Conservation (phyloP, 2,113 vertebrate genomes). For the Trochalopteron elliotii region DNA sequence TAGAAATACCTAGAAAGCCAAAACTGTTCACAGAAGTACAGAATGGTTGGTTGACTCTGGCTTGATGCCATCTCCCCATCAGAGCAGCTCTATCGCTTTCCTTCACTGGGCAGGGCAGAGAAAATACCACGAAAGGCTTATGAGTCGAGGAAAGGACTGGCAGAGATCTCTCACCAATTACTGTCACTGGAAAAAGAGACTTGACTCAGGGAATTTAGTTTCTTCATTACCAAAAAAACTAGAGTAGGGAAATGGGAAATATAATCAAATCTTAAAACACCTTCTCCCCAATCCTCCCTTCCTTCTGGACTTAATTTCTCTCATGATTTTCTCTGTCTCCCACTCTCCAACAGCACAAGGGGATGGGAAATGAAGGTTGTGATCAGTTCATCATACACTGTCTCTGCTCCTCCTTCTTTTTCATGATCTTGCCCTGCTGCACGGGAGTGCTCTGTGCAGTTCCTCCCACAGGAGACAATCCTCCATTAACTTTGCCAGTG, state of each 20-base stretch:
- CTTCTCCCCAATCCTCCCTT: fast-evolving
- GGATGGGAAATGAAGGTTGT: background rate
- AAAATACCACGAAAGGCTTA: fast-evolving
- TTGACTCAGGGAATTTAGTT: background rate
- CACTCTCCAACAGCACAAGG: fast-evolving
- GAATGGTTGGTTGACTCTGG: background rate
- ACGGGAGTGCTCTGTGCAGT: too few relatives aligned
- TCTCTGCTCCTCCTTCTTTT: background rate
- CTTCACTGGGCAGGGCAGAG: fast-evolving
- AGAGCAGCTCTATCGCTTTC: fast-evolving
- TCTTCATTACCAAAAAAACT: background rate
- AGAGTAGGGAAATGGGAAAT: background rate
- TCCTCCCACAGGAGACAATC: fast-evolving
- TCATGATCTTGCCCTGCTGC: background rate
- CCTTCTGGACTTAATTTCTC: background rate
- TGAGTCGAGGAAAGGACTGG: fast-evolving
- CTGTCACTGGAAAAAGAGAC: background rate
- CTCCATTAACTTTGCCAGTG: fast-evolving
- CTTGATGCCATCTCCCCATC: background rate
- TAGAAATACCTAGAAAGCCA: background rate
- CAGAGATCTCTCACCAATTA: background rate
- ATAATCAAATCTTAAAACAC: background rate
- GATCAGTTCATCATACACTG: fast-evolving
- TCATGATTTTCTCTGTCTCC: fast-evolving
- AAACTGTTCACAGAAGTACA: background rate